Percentiles rank a stretch among this genome's conserved stretches.
These are phyloP conservation scores for Gallirallus australis DNA, from an alignment of 2,797 vertebrate species.

Conservation along the genomic window DNA sequence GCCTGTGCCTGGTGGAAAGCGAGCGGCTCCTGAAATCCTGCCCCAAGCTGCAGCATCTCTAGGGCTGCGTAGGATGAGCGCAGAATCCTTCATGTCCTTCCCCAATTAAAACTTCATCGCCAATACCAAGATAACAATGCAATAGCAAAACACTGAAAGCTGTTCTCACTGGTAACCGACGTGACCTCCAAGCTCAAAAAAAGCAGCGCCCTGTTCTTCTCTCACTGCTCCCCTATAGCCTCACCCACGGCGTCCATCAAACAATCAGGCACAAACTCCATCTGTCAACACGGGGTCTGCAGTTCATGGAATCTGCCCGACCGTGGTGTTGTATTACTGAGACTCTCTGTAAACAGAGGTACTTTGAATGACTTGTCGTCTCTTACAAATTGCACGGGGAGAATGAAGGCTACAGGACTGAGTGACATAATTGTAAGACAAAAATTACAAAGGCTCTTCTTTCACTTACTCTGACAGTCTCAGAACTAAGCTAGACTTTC, in stretches of 20 bases:
- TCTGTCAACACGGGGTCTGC: constrained; percentile 60
- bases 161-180: neutral
- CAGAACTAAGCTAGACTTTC: constrained; percentile 38
- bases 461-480: constrained; percentile 44
- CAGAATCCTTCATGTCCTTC: neutral
- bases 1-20: neutral
- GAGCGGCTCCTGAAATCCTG: neutral
- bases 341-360: constrained; percentile 61
- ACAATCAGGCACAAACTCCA: constrained; percentile 57
- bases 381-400: constrained; percentile 37
- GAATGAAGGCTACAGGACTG: constrained; percentile 52
- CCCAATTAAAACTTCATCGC: constrained; percentile 44
- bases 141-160: neutral
- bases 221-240: neutral
- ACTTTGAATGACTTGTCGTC: constrained; percentile 64
- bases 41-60: neutral
- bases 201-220: neutral
- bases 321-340: constrained; percentile 47
- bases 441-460: constrained; percentile 55
- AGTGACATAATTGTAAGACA: constrained; percentile 61
- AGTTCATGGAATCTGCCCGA: constrained; percentile 63
- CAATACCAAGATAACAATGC: constrained; percentile 15
- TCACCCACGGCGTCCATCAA: constrained; percentile 50
- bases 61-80: neutral
- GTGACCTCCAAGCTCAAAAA: constrained; percentile 34